Percentiles rank a stretch among this genome's conserved stretches.
Conservation (phyloP, 2,888 invertebrate species). For the Apotomis betuletana region DNA sequence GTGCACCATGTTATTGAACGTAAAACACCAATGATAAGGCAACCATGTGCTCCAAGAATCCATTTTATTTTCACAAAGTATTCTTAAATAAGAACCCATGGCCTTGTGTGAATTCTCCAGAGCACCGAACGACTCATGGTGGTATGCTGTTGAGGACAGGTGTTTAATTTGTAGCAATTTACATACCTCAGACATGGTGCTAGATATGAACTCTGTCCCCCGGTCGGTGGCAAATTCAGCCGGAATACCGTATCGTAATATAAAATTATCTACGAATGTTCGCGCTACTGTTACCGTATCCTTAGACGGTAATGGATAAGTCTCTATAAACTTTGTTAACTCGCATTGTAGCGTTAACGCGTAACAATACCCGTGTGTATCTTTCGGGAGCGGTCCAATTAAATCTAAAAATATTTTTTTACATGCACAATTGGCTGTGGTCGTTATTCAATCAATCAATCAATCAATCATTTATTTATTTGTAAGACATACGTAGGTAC, state of each 20-base stretch:
- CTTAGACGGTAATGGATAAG: too few relatives aligned
- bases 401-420: slow-evolving; percentile 18
- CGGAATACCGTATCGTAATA: too few relatives aligned
- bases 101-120: slow-evolving; percentile 38
- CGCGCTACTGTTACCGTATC: too few relatives aligned
- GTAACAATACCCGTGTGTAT: too few relatives aligned
- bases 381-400: too few relatives aligned
- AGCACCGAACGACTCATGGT: slow-evolving; percentile 35
- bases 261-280: too few relatives aligned
- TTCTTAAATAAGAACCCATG: slow-evolving; percentile 38
- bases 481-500: too few relatives aligned
- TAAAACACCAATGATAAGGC: slow-evolving; percentile 46
- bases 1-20: slow-evolving; percentile 43
- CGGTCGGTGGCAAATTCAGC: slow-evolving; percentile 1
- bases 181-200: slow-evolving; percentile 36
- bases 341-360: too few relatives aligned
- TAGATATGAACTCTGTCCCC: slow-evolving; percentile 34
- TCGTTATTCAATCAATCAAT: too few relatives aligned
- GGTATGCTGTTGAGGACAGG: slow-evolving; percentile 29
- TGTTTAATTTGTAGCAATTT: slow-evolving; percentile 39
- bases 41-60: slow-evolving; percentile 45
- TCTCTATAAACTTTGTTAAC: neutral
- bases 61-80: slow-evolving; percentile 39
- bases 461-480: too few relatives aligned
- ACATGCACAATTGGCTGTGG: neutral